Conservation (phyloP, 2,113 vertebrate genomes). For the Etheostoma cragini region DNA sequence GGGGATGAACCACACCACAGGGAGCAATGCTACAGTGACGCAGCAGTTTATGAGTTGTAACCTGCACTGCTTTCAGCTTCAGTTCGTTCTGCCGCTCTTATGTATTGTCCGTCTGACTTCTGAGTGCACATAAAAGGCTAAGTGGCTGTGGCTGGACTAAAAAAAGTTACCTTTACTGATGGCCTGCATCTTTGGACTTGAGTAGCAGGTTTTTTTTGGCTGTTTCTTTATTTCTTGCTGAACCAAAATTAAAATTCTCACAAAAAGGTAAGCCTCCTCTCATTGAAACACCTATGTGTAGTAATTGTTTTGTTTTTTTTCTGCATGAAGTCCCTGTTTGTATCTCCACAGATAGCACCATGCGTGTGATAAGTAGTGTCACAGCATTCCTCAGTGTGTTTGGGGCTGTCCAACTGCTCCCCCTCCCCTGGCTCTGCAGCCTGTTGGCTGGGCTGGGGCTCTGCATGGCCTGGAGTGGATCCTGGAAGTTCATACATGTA, state of each 20-base stretch:
- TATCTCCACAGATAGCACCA: conserved; percentile 31
- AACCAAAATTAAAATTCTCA: neutral
- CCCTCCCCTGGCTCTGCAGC: conserved; percentile 48
- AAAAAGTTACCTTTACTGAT: neutral
- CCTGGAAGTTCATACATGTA: conserved; percentile 85
- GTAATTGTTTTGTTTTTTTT: neutral
- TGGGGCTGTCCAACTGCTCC: conserved; percentile 41
- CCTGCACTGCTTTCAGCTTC: conserved; percentile 31
- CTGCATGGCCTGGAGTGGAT: conserved; percentile 77
- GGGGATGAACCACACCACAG: conserved; percentile 13
- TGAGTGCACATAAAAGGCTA: neutral
- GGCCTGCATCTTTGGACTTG: neutral
- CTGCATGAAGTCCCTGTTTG: neutral
- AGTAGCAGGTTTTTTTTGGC: neutral
- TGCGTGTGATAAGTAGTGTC: conserved; percentile 22
- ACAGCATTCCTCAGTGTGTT: conserved; percentile 41
- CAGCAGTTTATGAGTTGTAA: conserved; percentile 45
- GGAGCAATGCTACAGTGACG: conserved; percentile 29
- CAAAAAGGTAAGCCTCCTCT: conserved; percentile 35
- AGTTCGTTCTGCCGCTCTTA: neutral
- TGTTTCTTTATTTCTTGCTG: neutral
- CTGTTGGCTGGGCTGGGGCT: conserved; percentile 81
- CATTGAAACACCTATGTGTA: neutral
- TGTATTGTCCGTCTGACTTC: conserved; percentile 22
- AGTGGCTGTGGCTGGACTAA: neutral